Conservation (phyloP, 2,113 vertebrate species). For the Ardeotis arabs region DNA sequence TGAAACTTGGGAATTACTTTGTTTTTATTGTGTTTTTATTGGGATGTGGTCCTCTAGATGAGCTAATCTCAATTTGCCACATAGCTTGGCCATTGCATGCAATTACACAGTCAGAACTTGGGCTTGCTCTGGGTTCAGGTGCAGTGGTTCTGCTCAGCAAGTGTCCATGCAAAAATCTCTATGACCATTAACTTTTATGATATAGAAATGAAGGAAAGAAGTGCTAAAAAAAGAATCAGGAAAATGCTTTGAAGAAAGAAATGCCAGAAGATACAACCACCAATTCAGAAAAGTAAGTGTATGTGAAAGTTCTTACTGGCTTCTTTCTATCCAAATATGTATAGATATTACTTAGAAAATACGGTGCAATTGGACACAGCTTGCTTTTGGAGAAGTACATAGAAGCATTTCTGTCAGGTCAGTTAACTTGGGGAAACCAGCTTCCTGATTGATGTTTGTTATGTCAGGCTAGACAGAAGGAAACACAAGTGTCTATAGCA, state of each 20-base stretch:
- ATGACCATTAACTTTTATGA: rapidly evolving
- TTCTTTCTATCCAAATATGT: background rate
- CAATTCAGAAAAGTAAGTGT: background rate
- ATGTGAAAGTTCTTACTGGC: background rate
- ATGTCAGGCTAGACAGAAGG: background rate
- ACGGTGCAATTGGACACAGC: background rate
- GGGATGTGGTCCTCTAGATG: background rate
- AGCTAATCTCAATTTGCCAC: background rate
- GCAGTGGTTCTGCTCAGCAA: background rate
- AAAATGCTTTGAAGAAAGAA: background rate
- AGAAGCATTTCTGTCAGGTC: background rate
- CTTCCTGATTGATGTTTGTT: background rate
- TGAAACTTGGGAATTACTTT: background rate
- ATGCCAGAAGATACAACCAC: background rate
- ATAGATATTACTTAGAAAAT: background rate
- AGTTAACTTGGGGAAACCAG: background rate
- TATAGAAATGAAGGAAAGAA: background rate
- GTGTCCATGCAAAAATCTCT: background rate
- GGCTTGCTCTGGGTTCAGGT: background rate
- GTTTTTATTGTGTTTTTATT: background rate
- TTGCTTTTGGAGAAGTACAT: background rate
- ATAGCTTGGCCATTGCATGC: background rate
- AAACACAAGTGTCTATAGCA: background rate
- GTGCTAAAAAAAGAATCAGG: rapidly evolving
- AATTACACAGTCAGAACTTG: rapidly evolving